Conservation (phyloP, 2,888 invertebrate species). For the Colostygia pectinataria region DNA sequence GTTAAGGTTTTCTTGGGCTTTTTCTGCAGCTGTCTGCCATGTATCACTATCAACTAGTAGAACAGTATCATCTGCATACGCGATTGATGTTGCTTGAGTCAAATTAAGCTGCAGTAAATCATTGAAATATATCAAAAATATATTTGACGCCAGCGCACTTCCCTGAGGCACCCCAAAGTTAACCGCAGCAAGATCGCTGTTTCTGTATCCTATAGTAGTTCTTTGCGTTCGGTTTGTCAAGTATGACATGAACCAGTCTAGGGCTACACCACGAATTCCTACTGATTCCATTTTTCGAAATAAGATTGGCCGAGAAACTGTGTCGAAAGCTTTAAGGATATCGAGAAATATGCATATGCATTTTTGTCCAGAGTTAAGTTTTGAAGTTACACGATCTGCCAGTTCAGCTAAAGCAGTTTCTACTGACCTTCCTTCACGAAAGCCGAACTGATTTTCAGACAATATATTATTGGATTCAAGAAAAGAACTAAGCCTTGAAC, state of each 20-base stretch:
- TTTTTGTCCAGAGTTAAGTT: conserved; percentile 7
- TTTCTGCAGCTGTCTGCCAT: conserved; percentile 5
- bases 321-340: conserved; percentile 23
- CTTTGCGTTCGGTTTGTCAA: conserved; percentile 15
- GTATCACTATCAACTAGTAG: conserved; percentile 14
- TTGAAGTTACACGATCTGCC: not conserved
- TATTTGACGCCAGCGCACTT: conserved; percentile 2
- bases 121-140: conserved; percentile 19
- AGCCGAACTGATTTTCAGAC: conserved; percentile 8
- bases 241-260: conserved; percentile 21
- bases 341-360: conserved; percentile 23
- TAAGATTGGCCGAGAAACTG: conserved; percentile 20
- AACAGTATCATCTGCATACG: conserved; percentile 21
- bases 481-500: not conserved
- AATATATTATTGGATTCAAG: conserved; percentile 12
- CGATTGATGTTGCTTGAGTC: conserved; percentile 3
- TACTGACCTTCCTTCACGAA: conserved; percentile 1
- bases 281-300: conserved; percentile 18
- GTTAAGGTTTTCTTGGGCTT: conserved; percentile 7
- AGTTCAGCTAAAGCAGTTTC: conserved; percentile 11
- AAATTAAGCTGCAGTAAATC: conserved; percentile 12
- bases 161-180: conserved; percentile 16
- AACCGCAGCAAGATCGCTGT: conserved; percentile 4
- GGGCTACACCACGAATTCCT: conserved; percentile 12
- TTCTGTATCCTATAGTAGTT: not conserved